Evolutionary conservation across 2,113 vertebrate genomes (phyloP), one percentile per base, ranked within the genome.

Genomic region (Camelus dromedarius): DNA sequence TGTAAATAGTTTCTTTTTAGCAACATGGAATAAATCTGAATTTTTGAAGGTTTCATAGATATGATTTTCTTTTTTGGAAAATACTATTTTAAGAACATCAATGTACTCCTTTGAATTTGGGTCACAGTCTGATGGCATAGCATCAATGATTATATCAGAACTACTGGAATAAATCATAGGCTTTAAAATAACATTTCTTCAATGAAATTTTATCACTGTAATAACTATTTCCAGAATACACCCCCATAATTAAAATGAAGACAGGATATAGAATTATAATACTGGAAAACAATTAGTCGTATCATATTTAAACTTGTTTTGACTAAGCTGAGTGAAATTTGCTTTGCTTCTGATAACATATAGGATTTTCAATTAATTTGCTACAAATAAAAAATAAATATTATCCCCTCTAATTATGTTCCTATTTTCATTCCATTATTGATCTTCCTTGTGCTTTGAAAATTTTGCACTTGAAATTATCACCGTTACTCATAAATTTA

Each of bases 351-450:
- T 91, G 95, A 89, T 18, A 94, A 76, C 48, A 83, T 0, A 2
- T 1, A 90, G 77, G 11, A 9, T 66, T 95, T 93, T 91, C 35
- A 93, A 85, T 76, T 91, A 85, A 92, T 66, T 90, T 95, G n/a
- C 67, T 62, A 50, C 35, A 80, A 93, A 79, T 70, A 93, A 90
- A 66, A 72, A 92, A 75, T 35, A 56, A 85, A 19, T 32, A 64
- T 79, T 93, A 56, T 80, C 15, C 30, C 24, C 8, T 80, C 18
- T 38, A 66, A 67, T 16, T 70, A 94, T 84, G 11, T 50, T 80
- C n/a, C 93, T 62, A 79, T 58, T 93, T 97, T 60, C 46, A 90
- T 54, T 89, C 19, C 2, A 50, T 76, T 81, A 62, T 64, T 62
- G 13, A 56, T 30, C 5, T 73, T 54, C 19, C 90, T 88, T 15